Percentiles rank a stretch among this genome's conserved stretches.
These are phyloP conservation scores for Mionectes olivaceus DNA, from an alignment of 2,797 vertebrate species.

Conservation along the genomic window DNA sequence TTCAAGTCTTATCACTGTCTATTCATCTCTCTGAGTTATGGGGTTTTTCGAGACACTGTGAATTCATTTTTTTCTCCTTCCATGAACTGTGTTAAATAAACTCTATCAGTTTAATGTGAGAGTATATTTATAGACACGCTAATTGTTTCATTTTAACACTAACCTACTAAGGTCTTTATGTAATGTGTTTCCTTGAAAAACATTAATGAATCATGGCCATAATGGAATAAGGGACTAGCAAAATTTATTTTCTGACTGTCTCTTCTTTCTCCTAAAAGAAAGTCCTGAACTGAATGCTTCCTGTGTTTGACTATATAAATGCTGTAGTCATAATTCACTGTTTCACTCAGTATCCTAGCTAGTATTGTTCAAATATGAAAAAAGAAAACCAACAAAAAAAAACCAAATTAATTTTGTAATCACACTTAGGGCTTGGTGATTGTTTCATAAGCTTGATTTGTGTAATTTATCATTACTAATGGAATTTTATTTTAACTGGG, in stretches of 20 bases:
- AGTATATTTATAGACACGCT: neutral
- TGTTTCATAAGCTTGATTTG: neutral
- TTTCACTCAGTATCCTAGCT: neutral
- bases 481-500: neutral
- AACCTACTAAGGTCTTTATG: neutral
- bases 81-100: neutral
- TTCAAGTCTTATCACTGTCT: neutral
- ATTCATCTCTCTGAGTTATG: neutral
- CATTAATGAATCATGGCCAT: neutral
- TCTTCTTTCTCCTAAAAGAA: neutral
- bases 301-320: neutral
- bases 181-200: neutral
- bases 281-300: neutral
- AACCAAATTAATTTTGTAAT: neutral
- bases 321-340: neutral
- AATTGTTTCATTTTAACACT: neutral
- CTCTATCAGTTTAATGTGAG: neutral
- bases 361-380: neutral
- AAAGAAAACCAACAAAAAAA: neutral
- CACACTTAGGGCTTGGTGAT: neutral
- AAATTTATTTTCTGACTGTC: neutral
- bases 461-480: neutral
- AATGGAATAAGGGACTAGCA: neutral
- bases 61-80: neutral
- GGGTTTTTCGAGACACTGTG: neutral